A percentile compares a stretch with the other conserved stretches of the same genome.
phyloP scores from a whole-genome alignment of 2,797 vertebrate genomes.

The Dendrocincla fuliginosa region DNA sequence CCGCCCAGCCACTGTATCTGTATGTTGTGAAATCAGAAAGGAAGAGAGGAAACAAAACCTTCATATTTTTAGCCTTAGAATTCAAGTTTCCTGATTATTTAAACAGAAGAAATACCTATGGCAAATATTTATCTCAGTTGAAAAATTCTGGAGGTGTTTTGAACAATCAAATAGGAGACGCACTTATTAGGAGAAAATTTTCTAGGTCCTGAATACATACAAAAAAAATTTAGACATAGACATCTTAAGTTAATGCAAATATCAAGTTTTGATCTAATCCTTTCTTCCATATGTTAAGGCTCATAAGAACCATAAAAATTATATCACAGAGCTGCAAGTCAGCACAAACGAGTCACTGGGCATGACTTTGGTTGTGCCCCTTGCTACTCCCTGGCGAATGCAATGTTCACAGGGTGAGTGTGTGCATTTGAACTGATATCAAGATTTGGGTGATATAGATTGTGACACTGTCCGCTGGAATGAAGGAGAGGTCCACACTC shows the following conservation, averaged over 20 bases:
- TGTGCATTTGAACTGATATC: not conserved
- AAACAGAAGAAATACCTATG: not conserved
- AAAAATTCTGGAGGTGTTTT: not conserved
- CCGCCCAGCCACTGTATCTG: accelerated
- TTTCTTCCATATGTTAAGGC: not conserved
- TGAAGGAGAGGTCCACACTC: too few relatives aligned
- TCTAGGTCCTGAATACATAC: not conserved
- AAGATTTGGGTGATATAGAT: not conserved
- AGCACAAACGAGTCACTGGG: not conserved
- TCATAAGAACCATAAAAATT: not conserved
- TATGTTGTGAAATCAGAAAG: not conserved
- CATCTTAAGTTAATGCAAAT: not conserved
- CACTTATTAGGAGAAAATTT: not conserved
- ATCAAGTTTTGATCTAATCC: not conserved
- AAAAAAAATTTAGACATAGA: not conserved
- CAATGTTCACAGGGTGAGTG: not conserved
- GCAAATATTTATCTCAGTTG: not conserved
- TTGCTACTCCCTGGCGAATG: not conserved
- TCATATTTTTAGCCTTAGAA: not conserved
- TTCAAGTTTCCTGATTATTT: not conserved
- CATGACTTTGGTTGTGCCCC: accelerated
- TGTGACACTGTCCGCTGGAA: not conserved
- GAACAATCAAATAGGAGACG: not conserved
- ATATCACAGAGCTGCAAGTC: not conserved
- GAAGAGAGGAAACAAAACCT: not conserved